phyloP scores from a whole-genome alignment of 2,113 vertebrate species.

The Coracopsis vasa region DNA sequence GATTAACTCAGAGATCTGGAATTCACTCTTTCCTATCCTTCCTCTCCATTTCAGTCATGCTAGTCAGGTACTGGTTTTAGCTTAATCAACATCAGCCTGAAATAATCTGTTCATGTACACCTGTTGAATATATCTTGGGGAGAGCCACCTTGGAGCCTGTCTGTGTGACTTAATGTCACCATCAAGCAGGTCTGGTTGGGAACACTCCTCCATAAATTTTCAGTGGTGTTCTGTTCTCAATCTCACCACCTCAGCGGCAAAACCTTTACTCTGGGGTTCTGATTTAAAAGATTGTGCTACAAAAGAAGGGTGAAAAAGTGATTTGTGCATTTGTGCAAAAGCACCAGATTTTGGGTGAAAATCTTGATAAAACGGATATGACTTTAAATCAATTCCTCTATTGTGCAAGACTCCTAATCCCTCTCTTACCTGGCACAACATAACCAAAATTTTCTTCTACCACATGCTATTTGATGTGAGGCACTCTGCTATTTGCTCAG shows the following conservation, averaged over 20 bases:
- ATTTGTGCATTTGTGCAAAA: neutral
- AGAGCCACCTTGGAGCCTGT: neutral
- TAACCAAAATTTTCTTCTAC: neutral
- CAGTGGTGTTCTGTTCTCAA: neutral
- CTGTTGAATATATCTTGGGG: neutral
- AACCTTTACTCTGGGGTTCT: rapidly evolving
- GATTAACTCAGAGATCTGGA: neutral
- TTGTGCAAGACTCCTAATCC: neutral
- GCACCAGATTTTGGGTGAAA: neutral
- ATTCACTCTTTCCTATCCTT: neutral
- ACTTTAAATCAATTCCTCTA: neutral
- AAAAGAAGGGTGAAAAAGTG: neutral
- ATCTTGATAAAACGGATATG: neutral
- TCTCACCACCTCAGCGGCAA: neutral
- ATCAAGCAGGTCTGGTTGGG: neutral
- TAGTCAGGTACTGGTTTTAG: neutral
- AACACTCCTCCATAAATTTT: neutral
- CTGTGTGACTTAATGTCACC: rapidly evolving
- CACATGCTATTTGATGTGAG: neutral
- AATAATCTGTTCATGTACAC: neutral
- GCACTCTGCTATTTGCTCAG: neutral
- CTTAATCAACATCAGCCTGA: neutral
- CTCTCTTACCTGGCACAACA: neutral
- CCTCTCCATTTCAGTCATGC: neutral
- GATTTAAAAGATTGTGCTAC: neutral